These are phyloP conservation scores for Oryzias melastigma DNA, from an alignment of 2,113 vertebrate genomes.

Conservation along the genomic window DNA sequence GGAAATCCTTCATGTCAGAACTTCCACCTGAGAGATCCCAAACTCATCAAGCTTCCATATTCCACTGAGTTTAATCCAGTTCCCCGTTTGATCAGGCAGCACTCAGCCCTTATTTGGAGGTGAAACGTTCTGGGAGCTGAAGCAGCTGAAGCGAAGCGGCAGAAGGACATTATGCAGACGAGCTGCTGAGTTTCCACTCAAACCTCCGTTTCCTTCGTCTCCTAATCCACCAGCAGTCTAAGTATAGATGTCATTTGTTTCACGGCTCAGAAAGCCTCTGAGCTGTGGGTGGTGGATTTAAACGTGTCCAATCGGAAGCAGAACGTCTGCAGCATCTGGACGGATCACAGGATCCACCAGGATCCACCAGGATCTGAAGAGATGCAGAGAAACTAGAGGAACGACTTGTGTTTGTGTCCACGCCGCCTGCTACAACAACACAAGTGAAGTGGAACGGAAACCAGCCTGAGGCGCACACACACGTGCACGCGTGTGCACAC, in stretches of 20 bases:
- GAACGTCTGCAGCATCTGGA: no score
- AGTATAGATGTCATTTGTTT: slow-evolving; percentile 4
- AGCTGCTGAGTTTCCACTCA: no score
- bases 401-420: slow-evolving; percentile 12
- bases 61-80: slow-evolving; percentile 23
- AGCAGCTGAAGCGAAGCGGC: no score
- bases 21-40: no score
- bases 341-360: slow-evolving; percentile 2
- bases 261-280: slow-evolving; percentile 1
- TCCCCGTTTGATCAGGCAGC: background rate
- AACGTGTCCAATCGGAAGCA: no score
- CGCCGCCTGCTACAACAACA: slow-evolving; percentile 61
- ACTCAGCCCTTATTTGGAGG: no score
- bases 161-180: no score
- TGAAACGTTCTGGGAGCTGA: no score
- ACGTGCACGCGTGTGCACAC: slow-evolving; percentile 20
- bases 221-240: slow-evolving; percentile 5
- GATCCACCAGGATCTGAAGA: slow-evolving; percentile 31
- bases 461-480: slow-evolving; percentile 47
- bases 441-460: slow-evolving; percentile 63
- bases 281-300: background rate
- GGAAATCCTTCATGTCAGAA: no score
- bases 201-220: background rate
- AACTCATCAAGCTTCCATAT: no score
- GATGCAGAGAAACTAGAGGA: slow-evolving; percentile 32